Percentiles rank a stretch among this genome's conserved stretches.
These are phyloP conservation scores for Creontiades dilutus DNA, from an alignment of 2,888 invertebrate species.

Conservation along the genomic window DNA sequence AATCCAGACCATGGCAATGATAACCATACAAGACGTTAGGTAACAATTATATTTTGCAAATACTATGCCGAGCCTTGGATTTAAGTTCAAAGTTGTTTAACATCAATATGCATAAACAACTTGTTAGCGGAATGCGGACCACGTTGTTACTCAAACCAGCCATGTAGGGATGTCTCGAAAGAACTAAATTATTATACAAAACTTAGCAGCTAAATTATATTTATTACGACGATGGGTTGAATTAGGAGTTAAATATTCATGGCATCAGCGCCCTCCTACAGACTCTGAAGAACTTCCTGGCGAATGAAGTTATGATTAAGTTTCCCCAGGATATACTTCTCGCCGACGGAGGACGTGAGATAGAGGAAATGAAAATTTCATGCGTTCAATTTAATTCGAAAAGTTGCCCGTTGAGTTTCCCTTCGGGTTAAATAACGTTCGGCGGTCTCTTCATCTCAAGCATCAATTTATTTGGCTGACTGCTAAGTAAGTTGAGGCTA, in stretches of 20 bases:
- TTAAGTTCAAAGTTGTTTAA: too few relatives aligned
- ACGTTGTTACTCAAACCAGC: too few relatives aligned
- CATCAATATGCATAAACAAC: too few relatives aligned
- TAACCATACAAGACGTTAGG: too few relatives aligned
- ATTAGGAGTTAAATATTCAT: conserved; percentile 21
- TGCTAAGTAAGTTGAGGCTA: neutral
- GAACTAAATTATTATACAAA: neutral
- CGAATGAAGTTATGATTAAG: conserved; percentile 25
- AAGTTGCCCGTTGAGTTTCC: neutral
- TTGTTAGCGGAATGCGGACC: too few relatives aligned
- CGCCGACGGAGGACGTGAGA: neutral
- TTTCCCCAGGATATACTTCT: conserved; percentile 15
- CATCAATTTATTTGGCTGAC: neutral
- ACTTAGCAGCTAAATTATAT: conserved; percentile 1
- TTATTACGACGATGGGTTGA: neutral
- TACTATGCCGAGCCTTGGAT: too few relatives aligned
- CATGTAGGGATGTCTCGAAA: too few relatives aligned
- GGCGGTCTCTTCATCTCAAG: neutral
- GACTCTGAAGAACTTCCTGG: conserved; percentile 9
- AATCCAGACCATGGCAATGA: too few relatives aligned
- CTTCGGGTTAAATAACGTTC: conserved; percentile 2
- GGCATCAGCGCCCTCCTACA: conserved; percentile 6
- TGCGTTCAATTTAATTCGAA: conserved; percentile 11
- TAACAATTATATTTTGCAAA: too few relatives aligned
- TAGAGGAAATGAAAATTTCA: conserved; percentile 9